Evolutionary conservation across 2,113 vertebrate genomes (phyloP).

Genomic region (Antechinus stuartii): DNA sequence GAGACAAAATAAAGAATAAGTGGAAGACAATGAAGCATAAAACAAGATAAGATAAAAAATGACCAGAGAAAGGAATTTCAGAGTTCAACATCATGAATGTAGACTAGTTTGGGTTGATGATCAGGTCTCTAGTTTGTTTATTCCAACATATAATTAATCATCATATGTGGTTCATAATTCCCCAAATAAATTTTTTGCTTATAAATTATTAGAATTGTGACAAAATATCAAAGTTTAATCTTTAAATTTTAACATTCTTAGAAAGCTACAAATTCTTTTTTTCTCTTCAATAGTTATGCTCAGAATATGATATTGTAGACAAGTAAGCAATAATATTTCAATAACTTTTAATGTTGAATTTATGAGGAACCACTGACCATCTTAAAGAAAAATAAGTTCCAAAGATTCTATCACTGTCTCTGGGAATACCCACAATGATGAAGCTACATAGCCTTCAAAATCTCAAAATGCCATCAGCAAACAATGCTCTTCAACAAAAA

Average conservation of each 20-base stretch:
- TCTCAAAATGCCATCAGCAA: slow-evolving; percentile 39
- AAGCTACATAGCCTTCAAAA: neutral
- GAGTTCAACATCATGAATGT: neutral
- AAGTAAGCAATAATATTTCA: slow-evolving; percentile 13
- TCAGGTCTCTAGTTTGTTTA: neutral
- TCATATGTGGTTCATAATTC: neutral
- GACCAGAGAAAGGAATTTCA: neutral
- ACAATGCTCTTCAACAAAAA: slow-evolving; percentile 51
- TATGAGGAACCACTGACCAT: neutral
- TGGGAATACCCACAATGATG: slow-evolving; percentile 13
- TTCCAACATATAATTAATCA: neutral
- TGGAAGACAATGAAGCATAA: neutral
- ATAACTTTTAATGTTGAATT: slow-evolving; percentile 13
- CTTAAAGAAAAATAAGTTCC: neutral
- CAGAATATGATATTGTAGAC: slow-evolving; percentile 21
- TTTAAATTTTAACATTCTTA: slow-evolving; percentile 22
- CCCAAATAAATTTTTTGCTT: neutral
- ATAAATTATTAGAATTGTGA: slow-evolving; percentile 5
- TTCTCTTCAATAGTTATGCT: slow-evolving; percentile 8
- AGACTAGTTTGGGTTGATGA: neutral
- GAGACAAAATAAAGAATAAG: neutral
- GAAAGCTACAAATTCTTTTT: slow-evolving; percentile 7
- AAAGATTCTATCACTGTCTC: slow-evolving; percentile 31
- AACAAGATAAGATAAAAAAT: neutral
- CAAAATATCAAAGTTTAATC: slow-evolving; percentile 6